Evolutionary conservation across 2,888 invertebrate genomes (phyloP).

Genomic region (Phortica okadai): DNA sequence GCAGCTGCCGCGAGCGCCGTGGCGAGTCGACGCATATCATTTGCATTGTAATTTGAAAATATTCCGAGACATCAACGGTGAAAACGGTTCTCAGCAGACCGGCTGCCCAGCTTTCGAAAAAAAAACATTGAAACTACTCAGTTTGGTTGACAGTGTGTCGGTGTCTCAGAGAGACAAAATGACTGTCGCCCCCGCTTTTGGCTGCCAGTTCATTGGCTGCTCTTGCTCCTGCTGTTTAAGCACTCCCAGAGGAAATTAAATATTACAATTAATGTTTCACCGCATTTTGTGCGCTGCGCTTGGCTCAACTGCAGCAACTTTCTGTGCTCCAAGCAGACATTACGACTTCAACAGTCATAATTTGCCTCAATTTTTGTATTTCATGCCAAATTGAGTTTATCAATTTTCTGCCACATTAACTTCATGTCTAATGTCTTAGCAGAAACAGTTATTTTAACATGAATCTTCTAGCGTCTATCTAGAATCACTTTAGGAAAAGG

Average conservation of each 20-base stretch:
- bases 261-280: constrained; percentile 52
- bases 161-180: neutral
- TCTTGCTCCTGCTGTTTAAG: constrained; percentile 34
- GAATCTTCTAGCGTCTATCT: neutral
- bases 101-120: neutral
- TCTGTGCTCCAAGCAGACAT: neutral
- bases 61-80: constrained; percentile 38
- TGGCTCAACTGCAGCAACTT: neutral
- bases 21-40: constrained; percentile 2
- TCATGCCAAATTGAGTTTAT: too few relatives aligned
- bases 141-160: neutral
- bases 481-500: neutral
- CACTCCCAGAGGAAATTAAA: constrained; percentile 64
- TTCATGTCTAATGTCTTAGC: neutral
- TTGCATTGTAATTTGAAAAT: constrained; percentile 26
- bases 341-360: neutral
- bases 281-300: neutral
- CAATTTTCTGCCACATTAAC: neutral
- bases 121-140: neutral
- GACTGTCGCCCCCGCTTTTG: neutral
- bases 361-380: neutral
- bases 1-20: neutral
- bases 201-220: neutral
- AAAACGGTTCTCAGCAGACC: neutral
- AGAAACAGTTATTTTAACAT: neutral